These are phyloP conservation scores for Kryptopterus vitreolus DNA, from an alignment of 2,797 vertebrate species.

Conservation along the genomic window DNA sequence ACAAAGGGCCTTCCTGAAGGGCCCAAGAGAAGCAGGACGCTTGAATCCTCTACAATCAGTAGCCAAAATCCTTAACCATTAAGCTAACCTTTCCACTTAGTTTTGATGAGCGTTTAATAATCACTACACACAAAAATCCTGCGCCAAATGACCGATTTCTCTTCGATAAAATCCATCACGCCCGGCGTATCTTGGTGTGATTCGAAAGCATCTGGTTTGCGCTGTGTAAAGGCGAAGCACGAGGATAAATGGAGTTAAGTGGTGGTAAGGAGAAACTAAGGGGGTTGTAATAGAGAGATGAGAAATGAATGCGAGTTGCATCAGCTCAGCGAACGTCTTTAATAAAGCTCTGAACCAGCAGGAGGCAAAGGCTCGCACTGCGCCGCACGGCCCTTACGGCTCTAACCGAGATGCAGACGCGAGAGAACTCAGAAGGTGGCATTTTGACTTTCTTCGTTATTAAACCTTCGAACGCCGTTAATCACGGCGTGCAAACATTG, in stretches of 20 bases:
- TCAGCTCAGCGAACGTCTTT: constrained; percentile 14
- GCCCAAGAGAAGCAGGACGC: no score
- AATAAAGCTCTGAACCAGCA: constrained; percentile 24
- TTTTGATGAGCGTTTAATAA: constrained; percentile 6
- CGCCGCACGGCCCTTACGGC: not conserved
- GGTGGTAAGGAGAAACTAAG: not conserved
- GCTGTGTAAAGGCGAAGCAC: not conserved
- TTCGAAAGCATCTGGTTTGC: not conserved
- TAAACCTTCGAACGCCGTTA: not conserved
- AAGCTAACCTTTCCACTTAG: no score
- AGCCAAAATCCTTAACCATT: no score
- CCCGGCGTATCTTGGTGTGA: not conserved
- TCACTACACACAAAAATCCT: not conserved
- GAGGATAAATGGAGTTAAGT: constrained; percentile 2
- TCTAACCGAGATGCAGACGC: not conserved
- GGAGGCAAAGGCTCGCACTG: constrained; percentile 8
- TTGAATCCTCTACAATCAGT: no score
- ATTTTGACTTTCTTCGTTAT: constrained; percentile 2
- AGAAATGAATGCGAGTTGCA: constrained; percentile 22
- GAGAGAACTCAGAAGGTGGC: not conserved
- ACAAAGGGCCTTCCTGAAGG: no score
- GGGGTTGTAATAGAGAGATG: constrained; percentile 7
- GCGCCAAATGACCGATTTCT: constrained; percentile 3
- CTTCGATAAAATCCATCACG: not conserved
- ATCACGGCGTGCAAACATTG: not conserved